Evolutionary conservation across 2,797 vertebrate genomes (phyloP), one percentile per base, ranked within the genome.

Genomic region (Serranus cabrilla): DNA sequence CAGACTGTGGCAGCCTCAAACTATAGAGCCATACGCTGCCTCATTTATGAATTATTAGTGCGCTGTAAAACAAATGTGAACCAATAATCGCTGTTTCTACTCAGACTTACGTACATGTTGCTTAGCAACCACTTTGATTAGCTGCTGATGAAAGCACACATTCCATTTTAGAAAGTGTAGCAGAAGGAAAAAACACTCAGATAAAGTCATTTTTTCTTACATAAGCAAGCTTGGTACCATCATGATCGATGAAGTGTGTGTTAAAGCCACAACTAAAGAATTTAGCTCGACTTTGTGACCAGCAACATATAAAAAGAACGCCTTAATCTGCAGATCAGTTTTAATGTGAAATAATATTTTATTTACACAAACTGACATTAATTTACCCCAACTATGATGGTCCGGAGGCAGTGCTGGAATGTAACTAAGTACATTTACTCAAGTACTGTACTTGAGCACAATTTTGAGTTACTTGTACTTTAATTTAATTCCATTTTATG

Each of bases 11-110:
- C n/a, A 49, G 9, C 11, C 27, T 25, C n/a, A 25, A 39, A 54
- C 9, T 37, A 18, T 11, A 16, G 20, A 43, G 10, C 20, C 52
- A 39, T 17, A 25, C 10, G 16, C 9, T 21, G 34, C 25, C 2
- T 51, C 23, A 20, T 52, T 60, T 50, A n/a, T 63, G 14, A 59
- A 54, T 70, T 54, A 63, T 80, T 71, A 37, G 54, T 54, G 25
- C 25, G 34, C 31, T 23, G 18, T 47, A 5, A 65, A 54, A 45
- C 20, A 54, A 2, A 51, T 31, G 34, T 42, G 34, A 75, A 31
- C 17, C 25, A 70, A 20, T 16, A 39, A 40, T 52, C 14, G 17
- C 20, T 27, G 46, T 16, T 63, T 1, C 2, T 6, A 34, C 10
- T 17, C 20, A 20, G 20, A 37, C 11, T 23, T 40, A 65, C 2